Evolutionary conservation across 2,888 invertebrate genomes (phyloP).

Genomic region (Temnothorax ravouxi): DNA sequence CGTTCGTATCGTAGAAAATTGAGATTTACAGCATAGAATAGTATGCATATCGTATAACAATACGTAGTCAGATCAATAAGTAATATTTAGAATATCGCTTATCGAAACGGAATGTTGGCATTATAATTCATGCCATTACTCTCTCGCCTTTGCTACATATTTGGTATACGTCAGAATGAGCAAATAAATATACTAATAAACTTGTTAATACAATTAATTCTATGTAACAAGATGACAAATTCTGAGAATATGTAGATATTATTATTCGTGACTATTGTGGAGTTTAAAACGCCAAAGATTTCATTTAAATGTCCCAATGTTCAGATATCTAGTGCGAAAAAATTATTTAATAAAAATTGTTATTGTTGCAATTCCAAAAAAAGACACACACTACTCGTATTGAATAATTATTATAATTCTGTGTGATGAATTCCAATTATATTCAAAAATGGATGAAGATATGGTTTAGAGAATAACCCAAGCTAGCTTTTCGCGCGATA

Average conservation of each 20-base stretch:
- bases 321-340: neutral
- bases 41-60: neutral
- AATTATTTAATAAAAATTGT: conserved; percentile 1
- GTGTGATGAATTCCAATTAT: conserved; percentile 73
- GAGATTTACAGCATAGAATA: conserved; percentile 1
- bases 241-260: neutral
- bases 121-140: neutral
- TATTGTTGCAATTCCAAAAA: neutral
- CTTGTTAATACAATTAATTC: neutral
- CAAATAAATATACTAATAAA: neutral
- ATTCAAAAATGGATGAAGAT: conserved; percentile 68
- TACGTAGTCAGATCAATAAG: neutral
- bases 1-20: conserved; percentile 10
- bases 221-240: conserved; percentile 16
- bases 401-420: conserved; percentile 44
- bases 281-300: neutral
- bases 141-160: conserved; percentile 15
- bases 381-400: neutral
- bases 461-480: conserved; percentile 53
- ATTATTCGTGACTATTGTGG: neutral
- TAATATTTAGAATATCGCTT: conserved; percentile 24
- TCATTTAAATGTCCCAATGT: neutral
- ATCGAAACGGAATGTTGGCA: conserved; percentile 19
- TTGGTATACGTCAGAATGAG: neutral
- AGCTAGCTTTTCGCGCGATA: conserved; percentile 48